Conservation (phyloP, 2,797 vertebrate genomes). For the Hippopotamyrus pictus region DNA sequence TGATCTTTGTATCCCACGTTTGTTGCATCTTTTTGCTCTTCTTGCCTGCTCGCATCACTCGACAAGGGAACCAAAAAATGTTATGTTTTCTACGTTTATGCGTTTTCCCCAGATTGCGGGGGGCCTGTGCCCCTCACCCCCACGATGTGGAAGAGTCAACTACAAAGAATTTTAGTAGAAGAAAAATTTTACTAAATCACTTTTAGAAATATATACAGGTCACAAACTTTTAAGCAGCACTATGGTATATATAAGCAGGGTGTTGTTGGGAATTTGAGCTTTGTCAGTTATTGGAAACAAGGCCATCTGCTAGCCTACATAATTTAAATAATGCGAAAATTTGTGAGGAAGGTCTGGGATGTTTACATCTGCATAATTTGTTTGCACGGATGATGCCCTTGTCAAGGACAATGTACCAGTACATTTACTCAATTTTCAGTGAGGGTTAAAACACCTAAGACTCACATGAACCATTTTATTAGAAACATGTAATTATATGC, state of each 20-base stretch:
- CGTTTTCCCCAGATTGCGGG: background rate
- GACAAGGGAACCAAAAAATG: background rate
- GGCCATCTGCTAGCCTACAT: constrained; percentile 4
- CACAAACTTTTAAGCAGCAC: background rate
- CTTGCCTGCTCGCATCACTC: background rate
- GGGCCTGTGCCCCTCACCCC: background rate
- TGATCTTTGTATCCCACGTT: background rate
- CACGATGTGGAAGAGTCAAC: background rate
- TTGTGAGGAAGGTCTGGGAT: constrained; percentile 2
- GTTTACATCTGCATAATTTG: constrained; percentile 5
- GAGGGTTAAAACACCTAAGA: background rate
- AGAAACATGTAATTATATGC: background rate
- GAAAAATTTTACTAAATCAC: background rate
- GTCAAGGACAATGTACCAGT: background rate
- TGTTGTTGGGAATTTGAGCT: background rate
- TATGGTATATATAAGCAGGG: background rate
- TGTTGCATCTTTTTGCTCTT: background rate
- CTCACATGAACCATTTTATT: background rate
- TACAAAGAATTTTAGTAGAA: background rate
- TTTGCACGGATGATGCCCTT: background rate
- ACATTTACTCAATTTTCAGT: background rate
- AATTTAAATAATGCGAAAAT: constrained; percentile 2
- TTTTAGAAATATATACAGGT: background rate
- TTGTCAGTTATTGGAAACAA: background rate
- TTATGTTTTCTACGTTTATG: background rate